Conservation (phyloP, 2,113 vertebrate genomes). For the Brachirus orientalis region DNA sequence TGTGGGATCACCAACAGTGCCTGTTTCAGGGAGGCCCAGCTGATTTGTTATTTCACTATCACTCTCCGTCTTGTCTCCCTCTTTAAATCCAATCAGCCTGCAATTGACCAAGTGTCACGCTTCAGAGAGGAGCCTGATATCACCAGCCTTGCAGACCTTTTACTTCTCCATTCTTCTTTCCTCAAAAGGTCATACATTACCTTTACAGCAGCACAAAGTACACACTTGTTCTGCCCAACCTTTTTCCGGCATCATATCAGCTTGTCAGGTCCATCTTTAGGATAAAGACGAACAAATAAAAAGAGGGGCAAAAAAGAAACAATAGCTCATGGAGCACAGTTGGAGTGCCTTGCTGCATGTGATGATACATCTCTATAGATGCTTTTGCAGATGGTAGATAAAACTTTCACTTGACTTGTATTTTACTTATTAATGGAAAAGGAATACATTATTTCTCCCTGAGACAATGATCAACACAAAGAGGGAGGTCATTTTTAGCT, state of each 20-base stretch:
- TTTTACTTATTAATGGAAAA: slow-evolving; percentile 31
- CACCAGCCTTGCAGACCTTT: slow-evolving; percentile 50
- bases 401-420: too few species aligned
- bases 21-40: slow-evolving; percentile 5
- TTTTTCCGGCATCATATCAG: slow-evolving; percentile 22
- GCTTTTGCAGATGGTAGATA: not conserved
- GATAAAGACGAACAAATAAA: not conserved
- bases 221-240: slow-evolving; percentile 30
- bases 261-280: slow-evolving; percentile 26
- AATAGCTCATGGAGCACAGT: slow-evolving; percentile 4
- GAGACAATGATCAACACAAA: slow-evolving; percentile 8
- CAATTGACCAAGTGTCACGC: slow-evolving; percentile 64
- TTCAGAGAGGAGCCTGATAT: slow-evolving; percentile 52
- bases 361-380: slow-evolving; percentile 6
- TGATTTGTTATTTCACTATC: slow-evolving; percentile 57
- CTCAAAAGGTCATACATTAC: slow-evolving; percentile 60
- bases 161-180: slow-evolving; percentile 51
- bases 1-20: not conserved
- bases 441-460: not conserved
- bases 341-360: not conserved
- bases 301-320: not conserved
- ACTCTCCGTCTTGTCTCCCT: slow-evolving; percentile 49
- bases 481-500: slow-evolving; percentile 22
- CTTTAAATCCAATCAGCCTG: slow-evolving; percentile 53
- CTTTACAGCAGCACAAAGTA: slow-evolving; percentile 35